A percentile compares a stretch with the other conserved stretches of the same genome.
Evolutionary conservation across 1,140 invertebrate genomes (phyloP).

Genomic region (Lasaia peninsularis): DNA sequence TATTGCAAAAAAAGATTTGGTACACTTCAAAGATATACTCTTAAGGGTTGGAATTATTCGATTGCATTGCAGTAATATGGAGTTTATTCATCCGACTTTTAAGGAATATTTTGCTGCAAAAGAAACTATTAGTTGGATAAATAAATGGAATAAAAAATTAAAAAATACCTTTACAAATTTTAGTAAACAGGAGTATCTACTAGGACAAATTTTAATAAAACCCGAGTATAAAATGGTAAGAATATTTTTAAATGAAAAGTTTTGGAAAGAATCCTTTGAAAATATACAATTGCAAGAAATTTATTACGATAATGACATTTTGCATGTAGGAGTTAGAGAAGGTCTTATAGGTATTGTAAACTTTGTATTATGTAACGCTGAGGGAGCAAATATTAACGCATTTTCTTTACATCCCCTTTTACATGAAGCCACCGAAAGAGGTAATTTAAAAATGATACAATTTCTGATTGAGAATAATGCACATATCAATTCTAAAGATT

Average conservation of each 20-base stretch:
- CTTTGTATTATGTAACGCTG: not conserved
- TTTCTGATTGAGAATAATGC: not conserved
- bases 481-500: not conserved
- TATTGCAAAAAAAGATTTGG: not conserved
- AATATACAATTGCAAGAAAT: not conserved
- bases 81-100: not conserved
- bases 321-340: not conserved
- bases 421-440: not conserved
- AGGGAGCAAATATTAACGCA: not conserved
- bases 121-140: not conserved
- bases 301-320: not conserved
- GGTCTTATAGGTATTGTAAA: not conserved
- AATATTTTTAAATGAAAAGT: not conserved
- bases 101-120: constrained; percentile 1
- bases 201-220: not conserved
- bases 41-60: not conserved
- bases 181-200: not conserved
- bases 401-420: not conserved
- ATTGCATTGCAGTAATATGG: not conserved
- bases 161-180: not conserved
- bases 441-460: not conserved
- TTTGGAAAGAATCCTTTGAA: not conserved
- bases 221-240: not conserved
- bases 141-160: not conserved
- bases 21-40: not conserved